Evolutionary conservation across 92 coral and sea anemone genomes (phyloP).

Genomic region (Porites divaricata): DNA sequence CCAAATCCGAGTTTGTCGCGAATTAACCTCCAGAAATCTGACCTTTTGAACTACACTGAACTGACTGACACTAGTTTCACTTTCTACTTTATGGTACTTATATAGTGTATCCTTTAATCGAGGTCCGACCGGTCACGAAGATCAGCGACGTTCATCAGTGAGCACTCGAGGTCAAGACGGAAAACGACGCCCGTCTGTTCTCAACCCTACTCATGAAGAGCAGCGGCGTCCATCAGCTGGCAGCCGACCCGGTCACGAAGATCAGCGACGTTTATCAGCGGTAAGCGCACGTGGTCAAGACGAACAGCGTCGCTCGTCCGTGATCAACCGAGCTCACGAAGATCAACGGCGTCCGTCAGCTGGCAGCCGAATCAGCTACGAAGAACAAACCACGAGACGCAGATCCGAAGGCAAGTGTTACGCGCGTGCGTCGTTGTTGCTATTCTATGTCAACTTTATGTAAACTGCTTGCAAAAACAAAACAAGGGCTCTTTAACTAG

Average conservation of each 20-base stretch:
- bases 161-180: too few species aligned
- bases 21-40: too few species aligned
- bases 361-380: conserved; percentile 2
- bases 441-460: too few species aligned
- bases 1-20: too few species aligned
- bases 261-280: not conserved
- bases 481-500: too few species aligned
- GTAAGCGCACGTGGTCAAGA: too few species aligned
- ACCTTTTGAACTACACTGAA: too few species aligned
- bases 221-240: conserved; percentile 11
- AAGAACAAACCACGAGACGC: conserved; percentile 8
- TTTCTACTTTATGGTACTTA: too few species aligned
- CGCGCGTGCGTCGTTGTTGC: not conserved
- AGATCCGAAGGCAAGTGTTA: conserved; percentile 25
- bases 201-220: conserved; percentile 5
- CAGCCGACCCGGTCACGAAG: conserved; percentile 3
- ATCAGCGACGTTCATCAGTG: not conserved
- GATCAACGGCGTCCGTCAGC: not conserved
- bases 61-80: too few species aligned
- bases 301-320: not conserved
- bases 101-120: not conserved
- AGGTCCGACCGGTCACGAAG: not conserved
- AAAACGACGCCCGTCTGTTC: not conserved
- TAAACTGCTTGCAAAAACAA: too few species aligned
- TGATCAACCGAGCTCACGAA: not conserved